Evolutionary conservation across 2,888 invertebrate genomes (phyloP).

Genomic region (Cephus pulcher): DNA sequence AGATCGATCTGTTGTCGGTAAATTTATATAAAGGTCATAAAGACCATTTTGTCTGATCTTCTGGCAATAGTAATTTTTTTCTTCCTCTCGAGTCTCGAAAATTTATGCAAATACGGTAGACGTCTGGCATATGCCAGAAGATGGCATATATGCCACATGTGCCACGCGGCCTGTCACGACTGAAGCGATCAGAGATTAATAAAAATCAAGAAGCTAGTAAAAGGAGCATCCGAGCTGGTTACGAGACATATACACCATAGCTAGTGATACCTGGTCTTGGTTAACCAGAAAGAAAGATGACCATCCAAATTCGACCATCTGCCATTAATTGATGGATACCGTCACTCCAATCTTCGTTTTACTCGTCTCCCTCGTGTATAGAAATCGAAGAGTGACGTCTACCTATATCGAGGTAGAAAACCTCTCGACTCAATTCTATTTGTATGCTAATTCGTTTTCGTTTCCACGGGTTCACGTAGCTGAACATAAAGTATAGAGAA

Average conservation of each 20-base stretch:
- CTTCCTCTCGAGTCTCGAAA: not conserved
- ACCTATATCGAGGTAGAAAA: not conserved
- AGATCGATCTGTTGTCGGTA: not conserved
- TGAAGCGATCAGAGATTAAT: not conserved
- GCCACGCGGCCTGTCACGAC: not conserved
- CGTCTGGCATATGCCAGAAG: not conserved
- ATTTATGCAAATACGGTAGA: not conserved
- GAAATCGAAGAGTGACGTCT: not conserved
- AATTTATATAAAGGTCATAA: not conserved
- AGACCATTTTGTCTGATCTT: not conserved
- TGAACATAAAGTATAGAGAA: not conserved
- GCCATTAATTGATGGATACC: not conserved
- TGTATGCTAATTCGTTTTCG: constrained; percentile 6
- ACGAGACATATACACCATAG: not conserved
- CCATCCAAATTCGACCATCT: not conserved
- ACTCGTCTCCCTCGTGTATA: not conserved
- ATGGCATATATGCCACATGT: not conserved
- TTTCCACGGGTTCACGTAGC: not conserved
- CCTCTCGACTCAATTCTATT: not conserved
- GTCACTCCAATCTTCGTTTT: not conserved
- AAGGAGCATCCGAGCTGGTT: not conserved
- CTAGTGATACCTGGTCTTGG: not conserved
- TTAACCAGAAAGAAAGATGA: not conserved
- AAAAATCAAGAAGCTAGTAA: not conserved
- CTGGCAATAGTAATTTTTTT: not conserved